Percentiles rank a stretch among this genome's conserved stretches.
These are phyloP conservation scores for Puffinus mauretanicus DNA, from an alignment of 2,113 vertebrate species.

Conservation along the genomic window DNA sequence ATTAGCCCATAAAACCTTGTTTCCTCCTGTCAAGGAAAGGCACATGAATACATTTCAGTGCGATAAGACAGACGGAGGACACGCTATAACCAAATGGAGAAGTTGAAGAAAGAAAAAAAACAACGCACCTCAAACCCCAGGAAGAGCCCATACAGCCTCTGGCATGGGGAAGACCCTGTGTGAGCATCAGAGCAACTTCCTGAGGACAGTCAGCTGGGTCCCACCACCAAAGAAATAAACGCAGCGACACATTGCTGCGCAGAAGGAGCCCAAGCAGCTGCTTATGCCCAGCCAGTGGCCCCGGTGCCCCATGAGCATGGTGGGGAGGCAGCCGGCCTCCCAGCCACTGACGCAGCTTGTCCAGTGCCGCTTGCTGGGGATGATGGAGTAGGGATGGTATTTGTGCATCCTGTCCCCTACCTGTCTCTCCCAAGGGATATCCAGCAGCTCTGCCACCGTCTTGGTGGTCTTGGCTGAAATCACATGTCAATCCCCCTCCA, in stretches of 20 bases:
- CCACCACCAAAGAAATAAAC: neutral
- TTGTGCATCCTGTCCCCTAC: neutral
- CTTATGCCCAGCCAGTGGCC: neutral
- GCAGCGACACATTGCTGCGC: neutral
- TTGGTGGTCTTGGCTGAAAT: neutral
- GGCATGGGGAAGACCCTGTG: neutral
- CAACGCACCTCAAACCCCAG: neutral
- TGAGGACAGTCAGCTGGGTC: neutral
- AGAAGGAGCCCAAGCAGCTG: neutral
- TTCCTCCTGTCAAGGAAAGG: neutral
- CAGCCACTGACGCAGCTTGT: neutral
- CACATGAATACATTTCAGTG: neutral
- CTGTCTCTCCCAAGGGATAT: neutral
- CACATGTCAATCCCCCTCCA: no score
- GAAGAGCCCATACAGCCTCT: neutral
- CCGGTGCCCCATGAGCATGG: rapidly evolving
- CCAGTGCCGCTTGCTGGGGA: no score
- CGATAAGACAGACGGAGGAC: neutral
- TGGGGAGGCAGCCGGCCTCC: neutral
- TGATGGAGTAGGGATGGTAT: neutral
- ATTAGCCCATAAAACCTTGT: no score
- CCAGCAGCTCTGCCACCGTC: neutral
- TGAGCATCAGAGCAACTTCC: neutral
- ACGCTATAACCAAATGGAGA: neutral
- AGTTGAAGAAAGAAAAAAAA: neutral